Conservation (phyloP, 2,797 vertebrate species). For the Ambastaia sidthimunki region DNA sequence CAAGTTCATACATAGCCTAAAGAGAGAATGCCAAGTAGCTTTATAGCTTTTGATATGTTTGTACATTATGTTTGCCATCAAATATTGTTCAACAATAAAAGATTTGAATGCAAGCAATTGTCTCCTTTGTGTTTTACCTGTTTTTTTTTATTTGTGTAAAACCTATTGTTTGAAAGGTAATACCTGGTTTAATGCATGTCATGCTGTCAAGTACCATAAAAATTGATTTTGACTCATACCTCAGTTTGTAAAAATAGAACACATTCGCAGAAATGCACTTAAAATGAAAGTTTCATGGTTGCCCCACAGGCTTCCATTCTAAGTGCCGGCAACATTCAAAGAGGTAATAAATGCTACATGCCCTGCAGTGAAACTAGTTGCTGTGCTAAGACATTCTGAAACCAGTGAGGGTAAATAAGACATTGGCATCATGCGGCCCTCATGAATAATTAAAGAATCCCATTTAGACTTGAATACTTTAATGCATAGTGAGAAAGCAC, state of each 20-base stretch:
- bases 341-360: slow-evolving; percentile 61
- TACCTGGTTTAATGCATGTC: neutral
- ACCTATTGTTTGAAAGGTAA: no score
- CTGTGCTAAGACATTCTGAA: slow-evolving; percentile 53
- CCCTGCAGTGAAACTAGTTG: slow-evolving; percentile 65
- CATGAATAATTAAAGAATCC: slow-evolving; percentile 35
- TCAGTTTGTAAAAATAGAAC: neutral
- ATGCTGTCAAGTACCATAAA: neutral
- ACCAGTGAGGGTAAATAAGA: slow-evolving; percentile 18
- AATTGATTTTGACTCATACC: neutral
- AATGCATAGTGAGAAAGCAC: neutral
- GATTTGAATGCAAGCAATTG: neutral
- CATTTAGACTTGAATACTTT: slow-evolving; percentile 40
- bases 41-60: slow-evolving; percentile 15
- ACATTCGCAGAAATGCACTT: neutral
- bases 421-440: neutral
- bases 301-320: slow-evolving; percentile 2
- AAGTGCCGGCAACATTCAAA: slow-evolving; percentile 68
- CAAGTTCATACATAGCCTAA: neutral
- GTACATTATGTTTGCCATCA: neutral
- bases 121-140: neutral
- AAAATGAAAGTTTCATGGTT: neutral
- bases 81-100: slow-evolving; percentile 22
- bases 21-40: neutral
- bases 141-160: neutral